phyloP scores from a whole-genome alignment of 2,888 invertebrate species.

The Tipula lateralis region DNA sequence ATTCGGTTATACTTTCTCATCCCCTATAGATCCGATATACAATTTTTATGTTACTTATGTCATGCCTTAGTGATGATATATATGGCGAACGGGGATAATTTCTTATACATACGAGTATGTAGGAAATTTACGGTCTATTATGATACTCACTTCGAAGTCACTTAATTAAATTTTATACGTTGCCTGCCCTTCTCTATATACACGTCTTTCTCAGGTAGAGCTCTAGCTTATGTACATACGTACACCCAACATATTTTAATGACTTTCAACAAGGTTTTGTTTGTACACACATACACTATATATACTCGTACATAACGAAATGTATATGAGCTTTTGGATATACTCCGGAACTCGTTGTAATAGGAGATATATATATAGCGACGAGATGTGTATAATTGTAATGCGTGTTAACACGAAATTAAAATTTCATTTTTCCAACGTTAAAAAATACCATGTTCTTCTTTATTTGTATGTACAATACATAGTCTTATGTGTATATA shows the following conservation, averaged over 20 bases:
- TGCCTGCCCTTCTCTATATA: background rate
- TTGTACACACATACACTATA: background rate
- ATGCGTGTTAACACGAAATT: background rate
- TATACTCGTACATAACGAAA: background rate
- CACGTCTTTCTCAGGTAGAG: background rate
- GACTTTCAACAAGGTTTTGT: background rate
- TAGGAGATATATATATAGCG: background rate
- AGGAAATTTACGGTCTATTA: background rate
- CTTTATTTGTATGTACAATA: background rate
- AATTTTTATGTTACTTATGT: background rate
- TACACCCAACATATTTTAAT: background rate
- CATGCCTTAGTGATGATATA: slow-evolving; percentile 11
- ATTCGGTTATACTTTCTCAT: background rate
- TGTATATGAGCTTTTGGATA: background rate
- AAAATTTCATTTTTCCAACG: background rate
- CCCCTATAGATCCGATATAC: background rate
- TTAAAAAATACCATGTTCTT: background rate
- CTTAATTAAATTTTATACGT: background rate
- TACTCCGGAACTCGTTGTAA: background rate
- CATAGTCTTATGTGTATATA: background rate
- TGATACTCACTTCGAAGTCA: background rate
- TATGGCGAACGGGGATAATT: background rate
- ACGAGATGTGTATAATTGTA: background rate
- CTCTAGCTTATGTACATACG: background rate
- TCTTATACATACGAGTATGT: background rate